These are phyloP conservation scores for Leptosomus discolor DNA, from an alignment of 2,113 vertebrate genomes.

Conservation along the genomic window DNA sequence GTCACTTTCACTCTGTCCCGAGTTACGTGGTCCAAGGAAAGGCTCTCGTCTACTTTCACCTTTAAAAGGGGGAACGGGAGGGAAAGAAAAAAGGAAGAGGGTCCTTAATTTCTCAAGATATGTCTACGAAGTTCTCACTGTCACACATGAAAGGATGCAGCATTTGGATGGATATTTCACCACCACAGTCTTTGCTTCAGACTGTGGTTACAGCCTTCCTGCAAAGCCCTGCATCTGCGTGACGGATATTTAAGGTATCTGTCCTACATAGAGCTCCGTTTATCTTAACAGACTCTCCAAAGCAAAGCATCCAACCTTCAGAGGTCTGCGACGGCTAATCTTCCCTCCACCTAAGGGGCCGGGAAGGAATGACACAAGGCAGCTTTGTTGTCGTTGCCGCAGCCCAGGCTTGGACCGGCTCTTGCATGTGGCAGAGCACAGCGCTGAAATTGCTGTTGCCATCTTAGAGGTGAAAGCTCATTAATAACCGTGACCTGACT, in stretches of 20 bases:
- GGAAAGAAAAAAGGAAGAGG: neutral
- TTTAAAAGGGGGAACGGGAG: constrained; percentile 36
- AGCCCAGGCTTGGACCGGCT: neutral
- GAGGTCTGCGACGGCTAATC: neutral
- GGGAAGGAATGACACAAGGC: neutral
- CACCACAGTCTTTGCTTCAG: neutral
- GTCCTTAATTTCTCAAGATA: neutral
- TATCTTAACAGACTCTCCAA: neutral
- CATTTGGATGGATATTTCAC: neutral
- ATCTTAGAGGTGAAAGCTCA: constrained; percentile 53
- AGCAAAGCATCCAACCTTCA: neutral
- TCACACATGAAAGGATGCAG: neutral
- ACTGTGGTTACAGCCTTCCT: neutral
- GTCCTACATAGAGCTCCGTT: neutral
- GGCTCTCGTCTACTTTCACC: constrained; percentile 87
- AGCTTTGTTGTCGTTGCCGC: neutral
- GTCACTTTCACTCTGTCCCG: constrained; percentile 84
- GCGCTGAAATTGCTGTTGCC: neutral
- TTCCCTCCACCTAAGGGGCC: neutral
- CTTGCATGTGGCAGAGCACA: neutral
- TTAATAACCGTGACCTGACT: constrained; percentile 49
- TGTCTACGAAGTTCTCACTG: neutral
- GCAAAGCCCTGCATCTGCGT: neutral
- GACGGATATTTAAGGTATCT: neutral
- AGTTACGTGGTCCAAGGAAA: constrained; percentile 89